These are phyloP conservation scores for Cavia porcellus DNA, from an alignment of 2,113 vertebrate genomes.

Conservation along the genomic window DNA sequence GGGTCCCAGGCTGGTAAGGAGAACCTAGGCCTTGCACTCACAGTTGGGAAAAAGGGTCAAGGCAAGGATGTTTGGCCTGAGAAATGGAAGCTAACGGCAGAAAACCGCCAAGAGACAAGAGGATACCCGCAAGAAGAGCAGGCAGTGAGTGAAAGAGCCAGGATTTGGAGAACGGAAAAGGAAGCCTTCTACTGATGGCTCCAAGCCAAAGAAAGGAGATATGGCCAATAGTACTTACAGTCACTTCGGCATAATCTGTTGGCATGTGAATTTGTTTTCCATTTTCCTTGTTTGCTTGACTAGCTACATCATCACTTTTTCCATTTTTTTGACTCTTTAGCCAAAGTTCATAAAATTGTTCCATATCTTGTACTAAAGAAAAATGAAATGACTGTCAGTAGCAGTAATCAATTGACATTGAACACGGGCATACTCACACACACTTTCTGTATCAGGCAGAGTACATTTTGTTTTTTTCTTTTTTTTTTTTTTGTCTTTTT, in stretches of 20 bases:
- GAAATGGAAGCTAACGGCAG: neutral
- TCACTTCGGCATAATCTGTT: conserved; percentile 97
- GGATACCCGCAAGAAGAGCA: neutral
- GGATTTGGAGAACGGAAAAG: neutral
- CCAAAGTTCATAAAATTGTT: conserved; percentile 98
- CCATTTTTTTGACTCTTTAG: conserved; percentile 95
- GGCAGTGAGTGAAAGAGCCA: neutral
- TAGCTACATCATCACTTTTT: conserved; percentile 92
- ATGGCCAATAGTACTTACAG: conserved; percentile 88
- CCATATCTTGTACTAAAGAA: conserved; percentile 96
- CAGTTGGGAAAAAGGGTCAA: neutral
- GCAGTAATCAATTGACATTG: conserved; percentile 66
- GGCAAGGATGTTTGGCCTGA: neutral
- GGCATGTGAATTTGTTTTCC: conserved; percentile 99
- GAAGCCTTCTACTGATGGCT: neutral
- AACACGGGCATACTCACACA: neutral
- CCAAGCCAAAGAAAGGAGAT: neutral
- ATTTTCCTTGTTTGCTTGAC: conserved; percentile 91
- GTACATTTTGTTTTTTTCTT: neutral
- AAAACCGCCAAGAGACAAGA: neutral
- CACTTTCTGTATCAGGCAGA: neutral
- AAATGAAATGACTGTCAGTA: conserved; percentile 83
- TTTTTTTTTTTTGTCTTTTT: no score
- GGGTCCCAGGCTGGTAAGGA: neutral
- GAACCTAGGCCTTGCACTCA: neutral